phyloP scores from a whole-genome alignment of 2,797 vertebrate genomes.

The Adelosebastes latens region DNA sequence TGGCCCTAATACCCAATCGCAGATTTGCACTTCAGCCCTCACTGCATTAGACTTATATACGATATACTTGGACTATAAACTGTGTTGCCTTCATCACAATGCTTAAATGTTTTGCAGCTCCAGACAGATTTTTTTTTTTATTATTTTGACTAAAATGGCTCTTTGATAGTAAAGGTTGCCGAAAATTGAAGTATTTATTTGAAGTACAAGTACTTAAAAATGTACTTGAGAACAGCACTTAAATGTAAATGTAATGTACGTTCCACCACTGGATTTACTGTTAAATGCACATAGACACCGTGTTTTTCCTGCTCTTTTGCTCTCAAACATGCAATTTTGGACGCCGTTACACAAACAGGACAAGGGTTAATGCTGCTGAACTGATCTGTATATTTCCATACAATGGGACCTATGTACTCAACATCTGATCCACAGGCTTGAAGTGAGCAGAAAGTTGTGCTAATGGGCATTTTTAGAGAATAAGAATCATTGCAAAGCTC shows the following conservation, averaged over 20 bases:
- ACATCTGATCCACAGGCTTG: slow-evolving; percentile 36
- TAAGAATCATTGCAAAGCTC: slow-evolving; percentile 44
- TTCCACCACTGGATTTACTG: neutral
- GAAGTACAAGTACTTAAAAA: too few relatives aligned
- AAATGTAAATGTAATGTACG: neutral
- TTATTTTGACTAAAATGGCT: too few relatives aligned
- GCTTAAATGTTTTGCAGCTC: too few relatives aligned
- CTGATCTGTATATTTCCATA: slow-evolving; percentile 24
- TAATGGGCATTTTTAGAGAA: slow-evolving; percentile 55
- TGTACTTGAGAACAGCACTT: neutral
- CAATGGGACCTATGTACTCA: slow-evolving; percentile 54
- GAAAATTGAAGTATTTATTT: neutral
- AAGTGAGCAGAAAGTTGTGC: slow-evolving; percentile 29
- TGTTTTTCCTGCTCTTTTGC: neutral
- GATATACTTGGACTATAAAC: too few relatives aligned
- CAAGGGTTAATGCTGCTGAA: slow-evolving; percentile 31
- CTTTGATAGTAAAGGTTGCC: too few relatives aligned
- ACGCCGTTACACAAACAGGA: neutral
- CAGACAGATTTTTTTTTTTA: too few relatives aligned
- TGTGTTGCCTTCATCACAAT: too few relatives aligned
- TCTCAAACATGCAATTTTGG: neutral
- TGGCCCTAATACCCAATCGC: too few relatives aligned
- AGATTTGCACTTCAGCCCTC: too few relatives aligned
- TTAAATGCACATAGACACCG: neutral
- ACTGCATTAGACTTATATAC: too few relatives aligned